These are phyloP conservation scores for Phylloscopus trochilus DNA, from an alignment of 2,113 vertebrate species.

Conservation along the genomic window DNA sequence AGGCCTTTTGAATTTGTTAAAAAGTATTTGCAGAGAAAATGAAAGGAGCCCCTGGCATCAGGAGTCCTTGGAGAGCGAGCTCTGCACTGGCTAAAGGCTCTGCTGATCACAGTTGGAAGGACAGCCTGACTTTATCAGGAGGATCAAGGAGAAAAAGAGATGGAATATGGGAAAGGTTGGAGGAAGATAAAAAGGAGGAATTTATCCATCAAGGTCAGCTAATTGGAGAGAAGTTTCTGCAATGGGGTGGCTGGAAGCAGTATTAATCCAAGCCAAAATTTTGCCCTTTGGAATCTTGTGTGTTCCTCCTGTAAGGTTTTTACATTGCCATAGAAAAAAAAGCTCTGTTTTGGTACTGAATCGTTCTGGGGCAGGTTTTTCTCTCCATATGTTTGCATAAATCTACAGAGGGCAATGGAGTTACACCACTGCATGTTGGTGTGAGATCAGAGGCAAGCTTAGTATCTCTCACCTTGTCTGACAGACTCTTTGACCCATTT, in stretches of 20 bases:
- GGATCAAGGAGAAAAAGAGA: constrained; percentile 62
- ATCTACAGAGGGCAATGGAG: constrained; percentile 60
- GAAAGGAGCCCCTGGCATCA: constrained; percentile 57
- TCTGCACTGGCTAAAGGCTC: constrained; percentile 56
- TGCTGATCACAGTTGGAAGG: constrained; percentile 59
- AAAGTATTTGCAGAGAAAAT: constrained; percentile 61
- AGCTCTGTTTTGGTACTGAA: constrained; percentile 18
- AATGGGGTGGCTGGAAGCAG: not conserved
- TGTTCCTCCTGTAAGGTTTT: not conserved
- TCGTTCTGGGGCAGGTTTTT: constrained; percentile 41
- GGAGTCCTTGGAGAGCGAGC: constrained; percentile 47
- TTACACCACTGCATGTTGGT: constrained; percentile 44
- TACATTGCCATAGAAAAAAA: not conserved
- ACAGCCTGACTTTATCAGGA: constrained; percentile 58
- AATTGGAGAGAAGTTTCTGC: constrained; percentile 40
- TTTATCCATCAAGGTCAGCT: constrained; percentile 56
- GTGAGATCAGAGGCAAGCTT: constrained; percentile 44
- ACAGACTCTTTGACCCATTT: constrained; percentile 56
- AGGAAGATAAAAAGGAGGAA: constrained; percentile 60
- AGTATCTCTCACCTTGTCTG: constrained; percentile 55
- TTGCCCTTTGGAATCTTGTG: constrained; percentile 11
- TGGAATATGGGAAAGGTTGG: constrained; percentile 60
- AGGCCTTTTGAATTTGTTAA: constrained; percentile 49
- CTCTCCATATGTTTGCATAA: constrained; percentile 60
- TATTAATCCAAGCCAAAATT: constrained; percentile 39